Evolutionary conservation across 2,888 invertebrate species (phyloP), one percentile per base, ranked within the genome.

Genomic region (Tryphoninae sp.): DNA sequence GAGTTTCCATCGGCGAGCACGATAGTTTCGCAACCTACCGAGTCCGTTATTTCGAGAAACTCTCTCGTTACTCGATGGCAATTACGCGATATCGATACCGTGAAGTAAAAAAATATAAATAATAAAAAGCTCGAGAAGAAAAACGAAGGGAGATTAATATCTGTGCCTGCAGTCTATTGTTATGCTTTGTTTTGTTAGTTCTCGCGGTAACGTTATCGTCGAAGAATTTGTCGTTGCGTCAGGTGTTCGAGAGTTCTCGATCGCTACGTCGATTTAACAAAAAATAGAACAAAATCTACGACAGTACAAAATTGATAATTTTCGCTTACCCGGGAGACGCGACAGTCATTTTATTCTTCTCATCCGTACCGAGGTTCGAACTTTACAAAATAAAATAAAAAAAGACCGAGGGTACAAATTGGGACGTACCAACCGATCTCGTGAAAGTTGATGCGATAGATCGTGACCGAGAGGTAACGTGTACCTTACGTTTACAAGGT

Each of bases 281-380:
- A 53, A 53, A 53, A n/a, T 16, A 16, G 6, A 19, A 53, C 7
- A 2, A 53, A n/a, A 53, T n/a, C 53, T 45, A 45, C 45, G 45
- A 53, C 2, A n/a, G 8, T 58, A 11, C 11, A 11, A 11, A 42
- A 55, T 68, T 23, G 74, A 64, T 45, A 13, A 1, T 62, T 22
- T 55, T 9, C 9, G 62, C 81, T 82, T 76, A 82, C 81, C 75
- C 67, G 19, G 26, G 13, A 3, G 26, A 40, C 53, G 58, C 59
- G 65, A 45, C 16, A n/a, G 16, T 58, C 62, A 72, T 68, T 33
- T 33, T 67, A 16, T 65, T 78, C 67, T 68, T 61, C n/a, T 16
- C 19, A 72, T 67, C 23, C 55, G 51, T 49, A 13, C 67, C 7
- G 9, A 42, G 40, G 49, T 11, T 19, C 8, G 22, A 73, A 45